Evolutionary conservation across 1,140 invertebrate genomes (phyloP), one percentile per base, ranked within the genome.

Genomic region (Holotrichia oblita): DNA sequence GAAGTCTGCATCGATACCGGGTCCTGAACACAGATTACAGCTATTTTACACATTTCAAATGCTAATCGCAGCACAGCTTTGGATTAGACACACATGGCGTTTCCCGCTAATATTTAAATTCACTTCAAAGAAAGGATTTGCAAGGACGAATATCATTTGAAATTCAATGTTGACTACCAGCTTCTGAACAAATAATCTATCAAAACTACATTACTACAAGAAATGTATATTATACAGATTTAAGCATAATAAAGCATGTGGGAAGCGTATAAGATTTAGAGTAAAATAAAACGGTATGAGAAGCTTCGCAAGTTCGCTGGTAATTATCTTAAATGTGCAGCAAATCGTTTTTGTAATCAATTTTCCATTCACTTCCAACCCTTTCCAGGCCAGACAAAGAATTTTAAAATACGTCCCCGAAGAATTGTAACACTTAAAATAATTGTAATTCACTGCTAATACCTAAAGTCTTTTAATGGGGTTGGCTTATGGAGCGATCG

Each of bases 391-490:
- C 44, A 82, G 79, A 78, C 80, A 79, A 81, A 82, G 78, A 80
- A 80, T 79, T 81, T 78, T 44, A 73, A 79, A 79, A 81, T 79
- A 76, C 78, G 64, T 81, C 80, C 81, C 81, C 64, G 61, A 80
- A 80, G 81, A 79, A 79, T 78, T 79, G 77, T 61, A 80, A 81
- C 81, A 82, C 81, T 82, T 81, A 76, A 80, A 82, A 82, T 82
- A 82, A 82, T 82, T 82, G 81, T 82, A 79, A 82, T 82, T 82
- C 77, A 79, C 77, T 79, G 78, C 78, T 82, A 81, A 82, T 81
- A 80, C 44, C 72, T 74, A 79, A 79, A 61, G 59, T 20, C 80
- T 78, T 78, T 82, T 80, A 82, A 82, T 79, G 77, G 42, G 77
- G 77, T 9, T 27, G 20, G 61, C 20, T 72, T 78, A 69, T 69